Evolutionary conservation across 1,140 invertebrate species (phyloP), one percentile per base, ranked within the genome.

Genomic region (Lucilia cuprina): DNA sequence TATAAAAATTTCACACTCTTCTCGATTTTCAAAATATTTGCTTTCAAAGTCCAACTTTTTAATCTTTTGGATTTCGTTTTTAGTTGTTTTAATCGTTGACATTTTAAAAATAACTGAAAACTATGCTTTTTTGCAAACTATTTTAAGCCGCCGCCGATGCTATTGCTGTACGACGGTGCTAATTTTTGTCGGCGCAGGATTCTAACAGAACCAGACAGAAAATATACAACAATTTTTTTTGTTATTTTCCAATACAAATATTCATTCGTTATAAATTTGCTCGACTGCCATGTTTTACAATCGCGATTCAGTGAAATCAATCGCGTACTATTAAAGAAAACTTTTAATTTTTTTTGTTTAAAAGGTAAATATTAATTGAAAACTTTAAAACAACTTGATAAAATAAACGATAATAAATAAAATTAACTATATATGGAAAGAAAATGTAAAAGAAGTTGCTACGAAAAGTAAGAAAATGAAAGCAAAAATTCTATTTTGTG

Each of bases 281-380:
- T 85, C 41, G 84, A 83, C 84, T 85, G 84, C 84, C 82, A 85
- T 85, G 84, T 82, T 84, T 74, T 65, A 70, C 35, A 83, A 78
- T 84, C 84, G 84, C 82, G 84, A 84, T 84, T 84, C 25, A 84
- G 75, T 82, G 14, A 83, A 83, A 77, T 85, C 74, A 80, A 65
- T 85, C 82, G 84, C 82, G 84, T 80, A 75, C 19, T 25, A 21
- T 70, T 70, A 70, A 70, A 70, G 74, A 85, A 85, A 83, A 80
- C 35, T 83, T 83, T 85, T 85, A 83, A 80, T 83, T 83, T 85
- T 83, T 85, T 80, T 47, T 83, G 82, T 85, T 85, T 85, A 85
- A 83, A 85, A 83, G 84, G 84, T 84, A 84, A 84, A 55, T 84
- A 84, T 55, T 34, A 75, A 75, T 41, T 1, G 14, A 78, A 34